A percentile compares a stretch with the other conserved stretches of the same genome.
phyloP scores from a whole-genome alignment of 1,140 invertebrate genomes.

The Limonius californicus region DNA sequence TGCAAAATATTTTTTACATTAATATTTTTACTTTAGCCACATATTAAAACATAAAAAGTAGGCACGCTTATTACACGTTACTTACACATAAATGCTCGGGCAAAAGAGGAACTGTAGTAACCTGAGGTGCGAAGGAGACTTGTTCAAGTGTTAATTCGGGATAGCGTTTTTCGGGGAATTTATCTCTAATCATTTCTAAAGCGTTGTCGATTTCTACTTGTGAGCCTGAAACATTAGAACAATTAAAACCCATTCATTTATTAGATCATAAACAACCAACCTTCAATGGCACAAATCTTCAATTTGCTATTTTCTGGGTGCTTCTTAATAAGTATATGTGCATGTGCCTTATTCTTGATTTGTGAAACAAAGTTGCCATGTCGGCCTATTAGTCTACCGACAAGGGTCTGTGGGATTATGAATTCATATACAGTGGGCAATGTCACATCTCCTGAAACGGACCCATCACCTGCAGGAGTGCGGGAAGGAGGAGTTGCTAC shows the following conservation, averaged over 20 bases:
- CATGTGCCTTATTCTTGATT: constrained; percentile 74
- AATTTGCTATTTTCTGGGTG: constrained; percentile 65
- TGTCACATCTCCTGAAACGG: constrained; percentile 14
- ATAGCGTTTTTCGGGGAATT: constrained; percentile 75
- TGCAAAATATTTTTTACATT: constrained; percentile 49
- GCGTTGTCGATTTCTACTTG: constrained; percentile 72
- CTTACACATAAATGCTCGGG: constrained; percentile 64
- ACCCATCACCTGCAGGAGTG: constrained; percentile 27
- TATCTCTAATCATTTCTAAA: constrained; percentile 75
- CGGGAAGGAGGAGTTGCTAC: constrained; percentile 53
- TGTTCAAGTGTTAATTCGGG: constrained; percentile 76
- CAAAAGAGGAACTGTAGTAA: constrained; percentile 54
- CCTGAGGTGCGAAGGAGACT: constrained; percentile 60
- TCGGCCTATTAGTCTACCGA: constrained; percentile 84
- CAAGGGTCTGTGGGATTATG: constrained; percentile 71
- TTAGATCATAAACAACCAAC: constrained; percentile 45
- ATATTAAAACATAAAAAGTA: constrained; percentile 23
- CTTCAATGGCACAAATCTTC: constrained; percentile 82
- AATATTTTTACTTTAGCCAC: too few relatives aligned
- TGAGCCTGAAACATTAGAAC: constrained; percentile 53
- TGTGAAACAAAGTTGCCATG: constrained; percentile 76
- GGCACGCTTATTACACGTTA: constrained; percentile 32
- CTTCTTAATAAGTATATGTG: constrained; percentile 72
- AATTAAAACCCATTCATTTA: not conserved
- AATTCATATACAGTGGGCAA: constrained; percentile 64